Conservation (phyloP, 2,797 vertebrate species). For the Hypotaenidia philippensis region DNA sequence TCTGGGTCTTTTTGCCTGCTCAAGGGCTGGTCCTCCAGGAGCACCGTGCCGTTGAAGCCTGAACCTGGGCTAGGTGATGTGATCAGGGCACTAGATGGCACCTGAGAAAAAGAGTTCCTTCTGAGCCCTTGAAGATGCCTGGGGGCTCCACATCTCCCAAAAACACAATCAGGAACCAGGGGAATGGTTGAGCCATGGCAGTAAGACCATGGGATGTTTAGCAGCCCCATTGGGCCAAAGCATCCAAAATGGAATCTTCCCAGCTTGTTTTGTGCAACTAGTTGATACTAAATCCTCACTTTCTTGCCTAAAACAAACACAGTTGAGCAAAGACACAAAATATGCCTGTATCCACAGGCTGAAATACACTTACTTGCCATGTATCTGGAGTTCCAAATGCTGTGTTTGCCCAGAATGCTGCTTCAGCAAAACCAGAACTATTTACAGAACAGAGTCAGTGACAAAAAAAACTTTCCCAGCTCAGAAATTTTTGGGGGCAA, state of each 20-base stretch:
- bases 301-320: slow-evolving; percentile 52
- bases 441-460: slow-evolving; percentile 41
- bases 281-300: slow-evolving; percentile 26
- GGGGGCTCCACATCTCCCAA: neutral
- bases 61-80: neutral
- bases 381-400: slow-evolving; percentile 33
- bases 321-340: slow-evolving; percentile 29
- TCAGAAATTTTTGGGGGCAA: slow-evolving; percentile 40
- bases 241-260: slow-evolving; percentile 25
- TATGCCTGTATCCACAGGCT: slow-evolving; percentile 16
- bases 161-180: neutral
- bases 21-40: rapidly evolving
- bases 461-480: slow-evolving; percentile 15
- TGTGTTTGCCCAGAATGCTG: slow-evolving; percentile 41
- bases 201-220: neutral
- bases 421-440: slow-evolving; percentile 71
- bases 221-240: neutral
- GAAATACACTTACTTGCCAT: neutral
- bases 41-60: rapidly evolving
- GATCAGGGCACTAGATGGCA: neutral
- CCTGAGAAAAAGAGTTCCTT: neutral
- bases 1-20: rapidly evolving
- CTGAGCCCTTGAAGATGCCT: neutral
- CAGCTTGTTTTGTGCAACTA: neutral
- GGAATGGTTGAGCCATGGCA: neutral